phyloP scores from a whole-genome alignment of 2,113 vertebrate genomes.

The Cyanoderma ruficeps region DNA sequence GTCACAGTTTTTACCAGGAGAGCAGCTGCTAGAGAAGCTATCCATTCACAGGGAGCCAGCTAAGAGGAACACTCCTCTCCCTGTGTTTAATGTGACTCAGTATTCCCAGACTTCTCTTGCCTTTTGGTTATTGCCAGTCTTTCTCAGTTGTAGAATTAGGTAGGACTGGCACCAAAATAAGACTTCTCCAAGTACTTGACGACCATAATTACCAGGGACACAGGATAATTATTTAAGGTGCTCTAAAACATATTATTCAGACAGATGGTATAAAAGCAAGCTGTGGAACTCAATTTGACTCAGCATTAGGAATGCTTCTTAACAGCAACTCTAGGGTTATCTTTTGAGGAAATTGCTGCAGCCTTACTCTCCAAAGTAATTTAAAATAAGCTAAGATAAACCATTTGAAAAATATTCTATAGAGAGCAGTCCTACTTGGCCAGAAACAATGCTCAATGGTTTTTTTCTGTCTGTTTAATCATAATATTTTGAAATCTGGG shows the following conservation, averaged over 20 bases:
- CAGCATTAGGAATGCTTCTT: not conserved
- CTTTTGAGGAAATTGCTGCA: not conserved
- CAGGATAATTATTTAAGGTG: not conserved
- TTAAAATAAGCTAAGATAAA: constrained; percentile 26
- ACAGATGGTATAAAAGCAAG: not conserved
- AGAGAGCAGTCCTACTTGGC: not conserved
- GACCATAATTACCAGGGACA: not conserved
- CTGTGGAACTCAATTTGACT: not conserved
- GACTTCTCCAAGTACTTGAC: not conserved
- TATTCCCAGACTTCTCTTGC: not conserved
- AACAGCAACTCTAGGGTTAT: not conserved
- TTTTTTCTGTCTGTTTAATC: not conserved
- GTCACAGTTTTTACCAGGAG: constrained; percentile 48
- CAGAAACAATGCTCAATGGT: not conserved
- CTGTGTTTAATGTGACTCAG: not conserved
- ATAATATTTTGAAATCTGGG: not conserved
- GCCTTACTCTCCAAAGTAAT: not conserved
- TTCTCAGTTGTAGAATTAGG: not conserved
- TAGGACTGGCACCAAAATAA: not conserved
- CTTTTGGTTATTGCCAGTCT: not conserved
- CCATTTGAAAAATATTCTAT: not conserved
- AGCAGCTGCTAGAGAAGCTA: constrained; percentile 56
- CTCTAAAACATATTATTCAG: not conserved
- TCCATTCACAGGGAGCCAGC: constrained; percentile 53
- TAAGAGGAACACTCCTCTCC: not conserved